A percentile compares a stretch with the other conserved stretches of the same genome.
Evolutionary conservation across 2,797 vertebrate species (phyloP).

Genomic region (Sarcophilus harrisii): DNA sequence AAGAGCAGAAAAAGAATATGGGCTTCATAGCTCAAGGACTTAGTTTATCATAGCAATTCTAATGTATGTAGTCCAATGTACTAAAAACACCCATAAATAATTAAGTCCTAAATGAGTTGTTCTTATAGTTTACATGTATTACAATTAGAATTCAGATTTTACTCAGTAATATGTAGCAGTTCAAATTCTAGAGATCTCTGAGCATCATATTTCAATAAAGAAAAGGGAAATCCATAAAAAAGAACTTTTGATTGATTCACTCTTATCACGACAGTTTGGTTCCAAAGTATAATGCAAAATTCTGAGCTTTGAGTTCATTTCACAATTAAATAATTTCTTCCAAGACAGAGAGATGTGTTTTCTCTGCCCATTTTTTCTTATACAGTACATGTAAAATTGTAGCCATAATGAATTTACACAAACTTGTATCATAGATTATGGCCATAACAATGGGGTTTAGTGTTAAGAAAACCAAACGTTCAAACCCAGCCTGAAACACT

Average conservation of each 20-base stretch:
- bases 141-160: neutral
- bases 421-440: neutral
- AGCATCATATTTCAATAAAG: neutral
- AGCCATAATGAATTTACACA: constrained; percentile 35
- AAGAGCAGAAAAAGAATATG: neutral
- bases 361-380: constrained; percentile 22
- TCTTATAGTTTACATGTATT: neutral
- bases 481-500: neutral
- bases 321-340: constrained; percentile 26
- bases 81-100: neutral
- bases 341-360: constrained; percentile 1
- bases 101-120: neutral
- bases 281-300: neutral
- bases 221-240: constrained; percentile 12
- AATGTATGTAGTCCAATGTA: neutral
- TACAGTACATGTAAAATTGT: constrained; percentile 28
- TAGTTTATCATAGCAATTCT: neutral
- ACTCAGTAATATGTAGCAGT: neutral
- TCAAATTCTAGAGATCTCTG: neutral
- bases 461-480: neutral
- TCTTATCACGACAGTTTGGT: neutral
- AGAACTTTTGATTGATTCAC: neutral
- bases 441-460: neutral
- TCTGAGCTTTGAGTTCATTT: constrained; percentile 36
- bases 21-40: neutral